These are phyloP conservation scores for Trematomus loennbergii DNA, from an alignment of 2,113 vertebrate genomes.

Conservation along the genomic window DNA sequence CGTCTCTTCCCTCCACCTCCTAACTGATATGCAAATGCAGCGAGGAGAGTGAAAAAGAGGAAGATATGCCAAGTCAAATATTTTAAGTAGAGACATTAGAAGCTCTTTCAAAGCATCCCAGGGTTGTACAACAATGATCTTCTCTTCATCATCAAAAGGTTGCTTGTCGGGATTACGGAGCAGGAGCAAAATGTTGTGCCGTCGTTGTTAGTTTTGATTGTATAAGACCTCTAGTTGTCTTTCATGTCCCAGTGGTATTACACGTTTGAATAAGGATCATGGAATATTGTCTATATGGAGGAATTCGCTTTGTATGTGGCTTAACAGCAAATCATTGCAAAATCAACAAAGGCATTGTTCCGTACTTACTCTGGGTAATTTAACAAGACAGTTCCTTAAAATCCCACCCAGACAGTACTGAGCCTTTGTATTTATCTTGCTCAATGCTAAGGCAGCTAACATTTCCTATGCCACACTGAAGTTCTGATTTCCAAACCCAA, in stretches of 20 bases:
- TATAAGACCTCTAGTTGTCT: constrained; percentile 52
- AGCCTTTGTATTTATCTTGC: constrained; percentile 3
- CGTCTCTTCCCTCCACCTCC: constrained; percentile 12
- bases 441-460: background rate
- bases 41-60: constrained; percentile 33
- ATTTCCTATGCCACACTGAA: background rate
- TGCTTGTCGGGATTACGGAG: constrained; percentile 61
- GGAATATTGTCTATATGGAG: constrained; percentile 46
- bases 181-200: constrained; percentile 7
- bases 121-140: constrained; percentile 54
- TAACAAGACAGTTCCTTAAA: constrained; percentile 35
- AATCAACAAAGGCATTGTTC: constrained; percentile 61
- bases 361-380: constrained; percentile 51
- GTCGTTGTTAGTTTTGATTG: constrained; percentile 59
- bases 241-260: constrained; percentile 52
- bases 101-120: constrained; percentile 46
- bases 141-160: constrained; percentile 55
- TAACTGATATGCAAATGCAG: constrained; percentile 71
- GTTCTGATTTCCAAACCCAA: background rate
- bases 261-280: constrained; percentile 65
- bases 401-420: constrained; percentile 43
- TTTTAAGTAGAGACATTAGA: constrained; percentile 55
- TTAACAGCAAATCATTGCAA: constrained; percentile 54
- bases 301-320: constrained; percentile 56
- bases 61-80: constrained; percentile 66